Evolutionary conservation across 2,113 vertebrate genomes (phyloP).

Genomic region (Gopherus flavomarginatus): DNA sequence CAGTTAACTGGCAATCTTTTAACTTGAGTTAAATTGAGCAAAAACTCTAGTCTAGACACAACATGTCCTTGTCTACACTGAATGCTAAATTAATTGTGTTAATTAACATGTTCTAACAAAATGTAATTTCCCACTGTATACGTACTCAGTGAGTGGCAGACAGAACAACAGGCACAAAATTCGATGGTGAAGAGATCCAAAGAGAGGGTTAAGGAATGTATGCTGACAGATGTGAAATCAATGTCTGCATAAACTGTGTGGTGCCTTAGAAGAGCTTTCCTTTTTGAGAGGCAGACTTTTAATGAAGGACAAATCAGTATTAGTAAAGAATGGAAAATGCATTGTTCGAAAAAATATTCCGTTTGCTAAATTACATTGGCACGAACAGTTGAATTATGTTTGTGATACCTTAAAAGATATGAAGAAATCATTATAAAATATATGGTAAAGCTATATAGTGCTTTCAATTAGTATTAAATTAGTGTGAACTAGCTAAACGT

Average conservation of each 20-base stretch:
- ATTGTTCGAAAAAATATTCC: neutral
- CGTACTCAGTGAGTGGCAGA: neutral
- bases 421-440: conserved; percentile 21
- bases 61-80: conserved; percentile 4
- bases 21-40: neutral
- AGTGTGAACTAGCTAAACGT: neutral
- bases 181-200: neutral
- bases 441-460: neutral
- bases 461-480: neutral
- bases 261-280: neutral
- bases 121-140: neutral
- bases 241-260: neutral
- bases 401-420: conserved; percentile 1
- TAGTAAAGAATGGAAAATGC: neutral
- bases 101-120: conserved; percentile 27
- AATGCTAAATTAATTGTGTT: conserved; percentile 1
- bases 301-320: neutral
- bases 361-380: neutral
- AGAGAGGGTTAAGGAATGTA: neutral
- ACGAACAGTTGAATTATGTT: neutral
- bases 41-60: neutral
- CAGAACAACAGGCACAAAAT: conserved; percentile 12
- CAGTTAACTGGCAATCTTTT: neutral
- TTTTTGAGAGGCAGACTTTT: neutral
- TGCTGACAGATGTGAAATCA: neutral